A percentile compares a stretch with the other conserved stretches of the same genome.
Conservation (phyloP, 92 coral and sea anemone genomes). For the Actinostola sp. region DNA sequence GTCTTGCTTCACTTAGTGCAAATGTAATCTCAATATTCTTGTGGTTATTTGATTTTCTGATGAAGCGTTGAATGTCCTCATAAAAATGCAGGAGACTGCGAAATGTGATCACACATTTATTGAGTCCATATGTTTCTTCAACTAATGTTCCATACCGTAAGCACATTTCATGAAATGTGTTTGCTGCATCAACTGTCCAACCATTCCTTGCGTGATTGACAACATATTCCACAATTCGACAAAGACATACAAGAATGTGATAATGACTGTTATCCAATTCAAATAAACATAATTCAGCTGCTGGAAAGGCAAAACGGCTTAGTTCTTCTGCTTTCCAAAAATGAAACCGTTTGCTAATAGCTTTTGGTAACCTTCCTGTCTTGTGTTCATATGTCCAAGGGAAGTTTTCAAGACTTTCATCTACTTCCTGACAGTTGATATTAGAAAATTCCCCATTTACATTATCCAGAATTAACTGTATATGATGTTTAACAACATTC, state of each 20-base stretch:
- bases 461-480: constrained; percentile 27
- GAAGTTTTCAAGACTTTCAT: constrained; percentile 43
- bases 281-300: constrained; percentile 42
- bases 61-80: constrained; percentile 55
- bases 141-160: constrained; percentile 48
- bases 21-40: constrained; percentile 66
- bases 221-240: constrained; percentile 56
- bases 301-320: constrained; percentile 59
- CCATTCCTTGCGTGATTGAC: constrained; percentile 63
- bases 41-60: constrained; percentile 57
- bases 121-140: constrained; percentile 50
- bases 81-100: constrained; percentile 60
- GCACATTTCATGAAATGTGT: constrained; percentile 54
- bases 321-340: constrained; percentile 69
- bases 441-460: constrained; percentile 23
- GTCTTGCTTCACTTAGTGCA: constrained; percentile 64
- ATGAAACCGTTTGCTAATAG: constrained; percentile 41
- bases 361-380: constrained; percentile 43
- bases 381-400: constrained; percentile 65
- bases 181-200: constrained; percentile 44
- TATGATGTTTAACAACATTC: constrained; percentile 57
- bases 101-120: constrained; percentile 50
- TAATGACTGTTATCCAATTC: constrained; percentile 33
- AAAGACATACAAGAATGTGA: constrained; percentile 45
- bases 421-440: constrained; percentile 55